Base-by-base conservation (phyloP, 2,888 invertebrate genomes). In the Amphiduros pacificus region DNA sequence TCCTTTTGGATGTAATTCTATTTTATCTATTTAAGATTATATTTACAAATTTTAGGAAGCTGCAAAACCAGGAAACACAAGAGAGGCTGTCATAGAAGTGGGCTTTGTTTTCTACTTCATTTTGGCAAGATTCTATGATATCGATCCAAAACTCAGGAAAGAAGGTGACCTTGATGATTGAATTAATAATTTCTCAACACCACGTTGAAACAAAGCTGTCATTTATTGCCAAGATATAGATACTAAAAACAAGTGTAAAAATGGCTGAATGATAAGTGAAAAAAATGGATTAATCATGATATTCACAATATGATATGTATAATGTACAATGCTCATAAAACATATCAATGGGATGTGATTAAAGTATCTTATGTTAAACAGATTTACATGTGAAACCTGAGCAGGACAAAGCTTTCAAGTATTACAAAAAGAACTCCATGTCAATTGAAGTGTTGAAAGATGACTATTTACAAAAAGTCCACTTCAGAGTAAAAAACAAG, bases 401-500 rank as follows among this genome's bases (percentile, higher is more conserved):
- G 20, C 77, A 80, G 48, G 69, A 69, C 48, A 77, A 76, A 55
- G 78, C 81, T 0, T 80, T 73, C 63, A 74, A 69, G 44, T 81
- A 77, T 67, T 82, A 80, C 73, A 75, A 76, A 68, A 78, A 77
- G 65, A 80, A 80, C 61, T 76, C 75, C 48, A 71, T 75, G 73
- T 77, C 80, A 9, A 77, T 82, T 32, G 82, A 82, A 67, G 65
- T 82, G 28, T 73, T 80, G 31, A 82, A 82, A 61, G 81, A 80
- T 27, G 77, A 76, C 53, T 71, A 75, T 53, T 73, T 82, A 11
- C 82, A 82, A 64, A 79, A 81, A 59, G 75, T 80, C 24, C 79
- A 81, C 68, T 82, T 80, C 66, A 70, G 80, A 52, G 80, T 82
- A n/a, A 77, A 74, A 59, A 80, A 79, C 68, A 79, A 79, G 77